Evolutionary conservation across 2,113 vertebrate genomes (phyloP), one percentile per base, ranked within the genome.

Genomic region (Gnathonemus longibarbis): DNA sequence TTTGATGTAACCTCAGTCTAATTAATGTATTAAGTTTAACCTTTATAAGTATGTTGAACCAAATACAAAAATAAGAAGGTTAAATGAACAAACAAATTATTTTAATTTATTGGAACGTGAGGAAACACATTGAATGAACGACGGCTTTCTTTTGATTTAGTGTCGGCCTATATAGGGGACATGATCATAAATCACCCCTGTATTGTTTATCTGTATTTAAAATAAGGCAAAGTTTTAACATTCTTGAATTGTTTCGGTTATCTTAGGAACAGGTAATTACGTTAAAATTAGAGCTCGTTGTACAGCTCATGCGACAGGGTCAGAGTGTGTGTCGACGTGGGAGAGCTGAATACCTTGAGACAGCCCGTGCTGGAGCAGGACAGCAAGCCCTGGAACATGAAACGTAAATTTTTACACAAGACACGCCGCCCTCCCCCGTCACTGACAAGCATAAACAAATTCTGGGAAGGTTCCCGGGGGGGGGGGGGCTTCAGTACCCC

Each of bases 341-440:
- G 70, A 35, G 31, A 3, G 4, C 39, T 62, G 50, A 48, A 21
- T 90, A 94, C 93, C 93, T 94, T 92, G 10, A 87, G 89, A 84
- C 0, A 80, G 4, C 49, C 27, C 87, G 50, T 17, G 66, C 8
- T 85, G 94, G 50, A 91, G 31, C 86, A 85, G 66, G 70, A 88
- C 62, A 1, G 90, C 91, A 3, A 91, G 88, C 91, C 92, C 94
- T 95, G 92, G n/a, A 77, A 77, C 91, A 95, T 90, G 31, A 85
- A 46, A n/a, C 1, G 24, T 1, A 2, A 0, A 27, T 91, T n/a
- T 90, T 39, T 48, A 74, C 58, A 74, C 5, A 15, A 42, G 35
- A 35, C 35, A 42, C 0, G 0, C 15, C 74, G 42, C 2, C 15
- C 4, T 42, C 74, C 74, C 15, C 4, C 0, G 0, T 39, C 31